Conservation (phyloP, 2,113 vertebrate genomes). For the Polypterus bichir region DNA sequence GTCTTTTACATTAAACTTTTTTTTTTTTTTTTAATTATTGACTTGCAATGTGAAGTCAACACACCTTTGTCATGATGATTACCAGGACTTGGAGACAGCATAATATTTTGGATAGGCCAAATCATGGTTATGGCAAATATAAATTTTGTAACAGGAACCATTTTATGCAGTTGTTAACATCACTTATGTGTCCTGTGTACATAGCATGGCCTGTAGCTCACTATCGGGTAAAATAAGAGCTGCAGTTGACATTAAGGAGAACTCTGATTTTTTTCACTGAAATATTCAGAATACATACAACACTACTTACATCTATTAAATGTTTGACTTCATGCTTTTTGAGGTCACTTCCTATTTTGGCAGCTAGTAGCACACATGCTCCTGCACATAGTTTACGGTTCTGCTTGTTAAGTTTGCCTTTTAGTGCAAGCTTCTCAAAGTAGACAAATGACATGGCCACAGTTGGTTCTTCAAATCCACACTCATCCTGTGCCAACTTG, state of each 20-base stretch:
- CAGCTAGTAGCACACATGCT: slow-evolving; percentile 85
- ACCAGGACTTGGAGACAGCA: too few species aligned
- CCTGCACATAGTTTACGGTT: slow-evolving; percentile 95
- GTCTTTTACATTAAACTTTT: too few species aligned
- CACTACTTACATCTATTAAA: slow-evolving; percentile 80
- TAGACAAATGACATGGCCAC: slow-evolving; percentile 98
- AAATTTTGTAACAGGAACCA: too few species aligned
- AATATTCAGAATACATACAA: background rate
- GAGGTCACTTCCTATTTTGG: slow-evolving; percentile 93
- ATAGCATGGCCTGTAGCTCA: background rate
- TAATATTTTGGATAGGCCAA: too few species aligned
- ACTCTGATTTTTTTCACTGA: background rate
- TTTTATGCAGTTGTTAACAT: too few species aligned
- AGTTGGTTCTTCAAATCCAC: slow-evolving; percentile 84
- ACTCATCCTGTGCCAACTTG: slow-evolving; percentile 87
- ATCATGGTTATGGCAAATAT: too few species aligned
- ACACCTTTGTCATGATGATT: too few species aligned
- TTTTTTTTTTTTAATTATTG: too few species aligned
- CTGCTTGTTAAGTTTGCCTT: slow-evolving; percentile 94
- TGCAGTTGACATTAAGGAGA: background rate
- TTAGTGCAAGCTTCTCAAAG: slow-evolving; percentile 94
- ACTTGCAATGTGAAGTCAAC: too few species aligned
- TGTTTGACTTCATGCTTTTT: slow-evolving; percentile 94
- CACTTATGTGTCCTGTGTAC: too few species aligned
- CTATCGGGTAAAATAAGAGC: background rate